Base-by-base conservation (phyloP, 2,797 vertebrate genomes). In the Potorous gilbertii region DNA sequence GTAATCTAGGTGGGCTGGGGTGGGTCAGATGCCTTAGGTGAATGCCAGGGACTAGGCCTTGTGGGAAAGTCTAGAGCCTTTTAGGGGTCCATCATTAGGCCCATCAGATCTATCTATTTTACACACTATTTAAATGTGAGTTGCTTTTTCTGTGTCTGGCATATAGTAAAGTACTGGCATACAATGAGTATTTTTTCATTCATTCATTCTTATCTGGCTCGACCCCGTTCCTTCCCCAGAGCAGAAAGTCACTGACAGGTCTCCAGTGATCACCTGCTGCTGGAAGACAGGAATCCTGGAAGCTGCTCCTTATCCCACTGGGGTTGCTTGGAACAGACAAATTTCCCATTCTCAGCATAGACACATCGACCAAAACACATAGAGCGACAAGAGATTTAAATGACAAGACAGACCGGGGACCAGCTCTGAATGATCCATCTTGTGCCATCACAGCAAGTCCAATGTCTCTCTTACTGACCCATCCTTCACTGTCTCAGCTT, bases 401-500 rank as follows among this genome's bases (percentile, higher is more conserved):
- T 24, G 28, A 16, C 57, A n/a, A 81, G 29, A 29, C 81, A 10
- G 54, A 31, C 27, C n/a, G 21, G 90, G 54, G 29, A 5, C 89
- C 55, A 74, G 24, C 9, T 40, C 74, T 87, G 40, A 87, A 87
- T 87, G 46, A 87, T 87, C 4, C 21, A 87, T 87, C 74, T 87
- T 87, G 46, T 87, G 74, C 74, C 59, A 91, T 55, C 46, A 56
- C 54, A 56, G 52, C 14, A 40, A 59, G 1, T 57, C 34, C 1
- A 27, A 24, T 46, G 40, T 50, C 34, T 87, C 21, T 81, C 40
- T 46, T 24, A 87, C 40, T 87, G 40, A 9, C 50, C 74, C 74
- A 87, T 87, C 74, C 74, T 87, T 87, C 74, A 87, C 74, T 87
- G 74, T 87, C 74, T 87, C 40, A 46, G 74, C 40, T 87, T 87